These are phyloP conservation scores for Henricia sp. DNA, from an alignment of 53 echinoderm and acorn worm genomes.

Conservation along the genomic window DNA sequence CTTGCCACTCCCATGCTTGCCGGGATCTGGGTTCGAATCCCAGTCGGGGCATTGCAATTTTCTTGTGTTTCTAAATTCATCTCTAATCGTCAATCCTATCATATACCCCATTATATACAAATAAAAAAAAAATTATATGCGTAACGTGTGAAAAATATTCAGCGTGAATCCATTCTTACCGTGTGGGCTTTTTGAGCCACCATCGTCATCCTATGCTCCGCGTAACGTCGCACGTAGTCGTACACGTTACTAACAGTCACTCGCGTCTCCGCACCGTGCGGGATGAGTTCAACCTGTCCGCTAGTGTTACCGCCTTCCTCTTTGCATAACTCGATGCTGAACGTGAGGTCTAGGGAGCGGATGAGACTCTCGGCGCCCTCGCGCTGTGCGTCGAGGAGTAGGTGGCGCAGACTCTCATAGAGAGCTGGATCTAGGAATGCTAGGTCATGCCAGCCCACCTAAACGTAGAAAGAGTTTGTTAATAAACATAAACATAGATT, in stretches of 20 bases:
- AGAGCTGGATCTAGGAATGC: slow-evolving; percentile 94
- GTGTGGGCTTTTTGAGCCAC: slow-evolving; percentile 85
- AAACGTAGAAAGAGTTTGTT: no score
- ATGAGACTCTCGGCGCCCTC: slow-evolving; percentile 70
- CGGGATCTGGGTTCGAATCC: no score
- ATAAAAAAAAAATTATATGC: no score
- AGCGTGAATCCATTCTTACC: no score
- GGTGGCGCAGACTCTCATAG: slow-evolving; percentile 93
- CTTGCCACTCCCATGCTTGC: no score
- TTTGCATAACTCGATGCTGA: slow-evolving; percentile 88
- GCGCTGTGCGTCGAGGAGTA: slow-evolving; percentile 81
- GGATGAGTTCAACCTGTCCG: slow-evolving; percentile 84
- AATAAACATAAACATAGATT: background rate
- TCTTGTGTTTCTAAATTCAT: no score
- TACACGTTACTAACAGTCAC: slow-evolving; percentile 85
- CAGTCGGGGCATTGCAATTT: no score
- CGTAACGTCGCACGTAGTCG: slow-evolving; percentile 86
- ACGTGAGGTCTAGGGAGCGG: slow-evolving; percentile 80
- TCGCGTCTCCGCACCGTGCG: slow-evolving; percentile 71
- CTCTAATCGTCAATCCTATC: no score
- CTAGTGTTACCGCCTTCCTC: slow-evolving; percentile 80
- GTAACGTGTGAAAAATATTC: no score
- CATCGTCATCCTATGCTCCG: slow-evolving; percentile 89
- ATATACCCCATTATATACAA: no score
- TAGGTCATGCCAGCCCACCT: slow-evolving; percentile 99